phyloP scores from a whole-genome alignment of 2,888 invertebrate genomes.

The Callimorpha dominula region DNA sequence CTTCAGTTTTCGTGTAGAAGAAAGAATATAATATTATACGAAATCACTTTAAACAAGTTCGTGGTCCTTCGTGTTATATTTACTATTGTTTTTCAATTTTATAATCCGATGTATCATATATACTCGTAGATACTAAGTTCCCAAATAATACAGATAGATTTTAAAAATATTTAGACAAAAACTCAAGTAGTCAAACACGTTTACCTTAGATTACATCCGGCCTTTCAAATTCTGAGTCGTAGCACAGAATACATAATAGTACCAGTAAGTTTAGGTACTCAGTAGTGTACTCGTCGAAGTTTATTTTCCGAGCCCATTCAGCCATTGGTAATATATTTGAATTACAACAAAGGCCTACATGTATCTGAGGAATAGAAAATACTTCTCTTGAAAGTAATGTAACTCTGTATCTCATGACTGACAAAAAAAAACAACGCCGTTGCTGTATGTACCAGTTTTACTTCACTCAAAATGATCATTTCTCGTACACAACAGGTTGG shows the following conservation, averaged over 20 bases:
- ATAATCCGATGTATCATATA: neutral
- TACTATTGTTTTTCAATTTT: too few species aligned
- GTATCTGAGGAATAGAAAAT: neutral
- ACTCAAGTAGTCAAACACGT: neutral
- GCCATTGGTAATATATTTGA: neutral
- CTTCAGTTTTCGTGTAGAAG: neutral
- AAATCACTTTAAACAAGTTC: too few species aligned
- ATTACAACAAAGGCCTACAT: neutral
- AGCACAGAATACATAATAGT: too few species aligned
- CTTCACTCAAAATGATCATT: slow-evolving; percentile 21
- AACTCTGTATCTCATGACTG: neutral
- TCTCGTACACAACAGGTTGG: slow-evolving; percentile 27
- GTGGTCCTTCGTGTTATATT: too few species aligned
- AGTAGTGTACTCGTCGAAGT: neutral
- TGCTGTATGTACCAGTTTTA: neutral
- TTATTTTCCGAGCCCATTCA: neutral
- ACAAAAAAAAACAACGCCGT: neutral
- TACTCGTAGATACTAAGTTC: neutral
- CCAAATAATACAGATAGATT: neutral
- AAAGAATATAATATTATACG: neutral
- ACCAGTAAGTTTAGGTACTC: neutral
- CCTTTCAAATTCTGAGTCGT: neutral
- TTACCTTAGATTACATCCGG: neutral
- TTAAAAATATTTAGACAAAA: neutral
- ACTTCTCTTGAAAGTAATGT: neutral